These are phyloP conservation scores for Anarrhichthys ocellatus DNA, from an alignment of 2,113 vertebrate species.

Conservation along the genomic window DNA sequence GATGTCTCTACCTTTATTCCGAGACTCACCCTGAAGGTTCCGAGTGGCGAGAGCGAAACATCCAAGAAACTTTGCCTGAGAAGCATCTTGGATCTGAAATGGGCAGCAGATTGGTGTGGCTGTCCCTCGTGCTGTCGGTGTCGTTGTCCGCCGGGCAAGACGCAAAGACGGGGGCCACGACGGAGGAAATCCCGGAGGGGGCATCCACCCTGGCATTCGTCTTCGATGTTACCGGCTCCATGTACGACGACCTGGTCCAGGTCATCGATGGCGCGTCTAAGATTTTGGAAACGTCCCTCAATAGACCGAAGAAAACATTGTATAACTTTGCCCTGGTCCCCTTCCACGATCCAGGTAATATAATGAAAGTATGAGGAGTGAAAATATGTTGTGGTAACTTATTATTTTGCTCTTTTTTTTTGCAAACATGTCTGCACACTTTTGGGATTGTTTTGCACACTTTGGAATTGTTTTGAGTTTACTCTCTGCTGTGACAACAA, in stretches of 20 bases:
- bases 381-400: background rate
- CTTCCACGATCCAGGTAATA: slow-evolving; percentile 97
- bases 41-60: slow-evolving; percentile 19
- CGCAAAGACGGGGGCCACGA: slow-evolving; percentile 46
- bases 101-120: slow-evolving; percentile 62
- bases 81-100: slow-evolving; percentile 66
- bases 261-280: slow-evolving; percentile 98
- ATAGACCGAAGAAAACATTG: slow-evolving; percentile 91
- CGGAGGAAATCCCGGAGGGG: slow-evolving; percentile 89
- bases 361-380: background rate
- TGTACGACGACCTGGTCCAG: slow-evolving; percentile 98
- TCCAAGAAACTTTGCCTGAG: slow-evolving; percentile 28
- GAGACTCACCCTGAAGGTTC: slow-evolving; percentile 50
- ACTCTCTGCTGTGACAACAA: slow-evolving; percentile 28
- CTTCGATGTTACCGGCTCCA: slow-evolving; percentile 99
- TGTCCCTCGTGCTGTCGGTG: slow-evolving; percentile 70
- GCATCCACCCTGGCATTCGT: slow-evolving; percentile 97
- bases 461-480: slow-evolving; percentile 17
- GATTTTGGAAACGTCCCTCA: slow-evolving; percentile 96
- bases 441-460: slow-evolving; percentile 14
- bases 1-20: slow-evolving; percentile 59
- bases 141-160: slow-evolving; percentile 78
- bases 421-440: background rate
- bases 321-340: slow-evolving; percentile 97
- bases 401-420: background rate